Evolutionary conservation across 1,140 invertebrate species (phyloP).

Genomic region (Formica exsecta): DNA sequence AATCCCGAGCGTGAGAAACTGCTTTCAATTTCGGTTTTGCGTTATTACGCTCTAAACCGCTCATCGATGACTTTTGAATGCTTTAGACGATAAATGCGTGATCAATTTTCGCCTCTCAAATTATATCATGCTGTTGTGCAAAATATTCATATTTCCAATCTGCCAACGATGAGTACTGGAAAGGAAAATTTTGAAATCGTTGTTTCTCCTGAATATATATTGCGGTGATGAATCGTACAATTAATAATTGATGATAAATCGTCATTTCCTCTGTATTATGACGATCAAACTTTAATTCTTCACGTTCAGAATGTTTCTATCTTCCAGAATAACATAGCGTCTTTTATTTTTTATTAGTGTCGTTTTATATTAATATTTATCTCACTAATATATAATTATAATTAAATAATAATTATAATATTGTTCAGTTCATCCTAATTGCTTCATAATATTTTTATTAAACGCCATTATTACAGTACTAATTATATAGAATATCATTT

Average conservation of each 20-base stretch:
- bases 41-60: constrained; percentile 35
- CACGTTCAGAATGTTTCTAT: not conserved
- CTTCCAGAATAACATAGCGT: not conserved
- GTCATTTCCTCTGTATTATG: not conserved
- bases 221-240: not conserved
- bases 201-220: not conserved
- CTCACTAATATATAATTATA: not conserved
- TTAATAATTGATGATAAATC: not conserved
- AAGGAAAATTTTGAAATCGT: not conserved
- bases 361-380: not conserved
- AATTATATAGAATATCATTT: constrained; percentile 5
- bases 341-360: not conserved
- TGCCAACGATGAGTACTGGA: not conserved
- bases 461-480: not conserved
- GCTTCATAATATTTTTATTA: constrained; percentile 10
- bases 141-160: constrained; percentile 1
- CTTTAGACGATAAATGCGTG: constrained; percentile 21
- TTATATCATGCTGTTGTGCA: not conserved
- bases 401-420: not conserved
- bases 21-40: constrained; percentile 52
- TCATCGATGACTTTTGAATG: constrained; percentile 10
- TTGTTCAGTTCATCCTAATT: not conserved
- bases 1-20: constrained; percentile 20
- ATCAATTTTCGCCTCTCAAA: not conserved
- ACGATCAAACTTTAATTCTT: not conserved